Conservation (phyloP, 1,140 invertebrate species). For the Chlorops oryzae region DNA sequence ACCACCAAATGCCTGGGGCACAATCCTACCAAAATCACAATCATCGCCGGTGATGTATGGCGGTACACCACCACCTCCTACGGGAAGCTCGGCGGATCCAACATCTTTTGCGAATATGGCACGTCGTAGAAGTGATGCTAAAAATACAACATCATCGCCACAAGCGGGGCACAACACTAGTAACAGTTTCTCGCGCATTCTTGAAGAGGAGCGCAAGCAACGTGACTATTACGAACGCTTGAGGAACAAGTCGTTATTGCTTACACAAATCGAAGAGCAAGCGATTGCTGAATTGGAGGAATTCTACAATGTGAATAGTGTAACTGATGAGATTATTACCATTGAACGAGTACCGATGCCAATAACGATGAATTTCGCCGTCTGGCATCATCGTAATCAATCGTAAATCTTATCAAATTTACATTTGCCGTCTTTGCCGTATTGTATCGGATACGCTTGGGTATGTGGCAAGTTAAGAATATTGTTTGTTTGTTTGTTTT, state of each 20-base stretch:
- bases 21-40: conserved; percentile 7
- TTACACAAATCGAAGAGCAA: conserved; percentile 63
- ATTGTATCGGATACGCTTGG: too few species aligned
- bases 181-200: conserved; percentile 50
- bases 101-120: conserved; percentile 44
- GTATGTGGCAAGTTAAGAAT: too few species aligned
- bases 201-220: conserved; percentile 52
- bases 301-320: conserved; percentile 56
- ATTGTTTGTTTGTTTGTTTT: too few species aligned
- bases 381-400: too few species aligned
- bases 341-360: conserved; percentile 48
- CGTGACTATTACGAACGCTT: conserved; percentile 51
- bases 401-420: too few species aligned
- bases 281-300: conserved; percentile 59
- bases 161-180: neutral
- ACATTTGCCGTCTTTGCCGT: too few species aligned
- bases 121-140: neutral
- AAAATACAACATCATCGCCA: neutral
- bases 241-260: conserved; percentile 52
- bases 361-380: conserved; percentile 37
- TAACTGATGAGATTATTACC: conserved; percentile 57
- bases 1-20: conserved; percentile 37
- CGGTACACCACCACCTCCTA: conserved; percentile 17
- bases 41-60: too few species aligned
- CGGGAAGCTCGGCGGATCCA: conserved; percentile 30